These are phyloP conservation scores for Neoascia interrupta DNA, from an alignment of 2,888 invertebrate species.

Conservation along the genomic window DNA sequence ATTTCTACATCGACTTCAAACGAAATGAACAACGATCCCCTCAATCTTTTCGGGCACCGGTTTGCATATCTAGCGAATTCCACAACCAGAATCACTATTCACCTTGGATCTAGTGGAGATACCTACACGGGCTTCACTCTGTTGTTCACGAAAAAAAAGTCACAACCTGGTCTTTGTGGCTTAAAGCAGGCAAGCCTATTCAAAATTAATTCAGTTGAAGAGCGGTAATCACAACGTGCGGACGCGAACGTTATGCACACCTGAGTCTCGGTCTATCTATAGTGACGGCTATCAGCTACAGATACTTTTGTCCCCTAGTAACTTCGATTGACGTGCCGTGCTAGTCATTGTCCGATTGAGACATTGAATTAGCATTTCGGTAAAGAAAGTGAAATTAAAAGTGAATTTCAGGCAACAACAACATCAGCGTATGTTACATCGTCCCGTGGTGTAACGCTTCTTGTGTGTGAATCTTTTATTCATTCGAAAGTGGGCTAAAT, in stretches of 20 bases:
- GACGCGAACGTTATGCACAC: constrained; percentile 10
- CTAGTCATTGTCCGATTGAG: constrained; percentile 14
- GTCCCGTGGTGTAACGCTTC: constrained; percentile 5
- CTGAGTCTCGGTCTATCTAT: background rate
- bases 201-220: constrained; percentile 55
- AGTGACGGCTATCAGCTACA: background rate
- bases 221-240: constrained; percentile 41
- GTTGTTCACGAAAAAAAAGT: background rate
- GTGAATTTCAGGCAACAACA: constrained; percentile 32
- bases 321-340: too few species aligned
- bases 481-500: background rate
- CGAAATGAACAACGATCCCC: background rate
- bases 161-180: constrained; percentile 21
- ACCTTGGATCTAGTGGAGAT: background rate
- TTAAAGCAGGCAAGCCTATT: constrained; percentile 35
- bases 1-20: background rate
- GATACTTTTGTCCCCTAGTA: too few species aligned
- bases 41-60: background rate
- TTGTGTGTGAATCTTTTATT: background rate
- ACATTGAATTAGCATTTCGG: constrained; percentile 44
- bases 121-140: background rate
- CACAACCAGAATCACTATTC: constrained; percentile 1
- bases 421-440: background rate
- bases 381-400: constrained; percentile 58
- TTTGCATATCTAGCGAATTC: background rate